Evolutionary conservation across 2,888 invertebrate genomes (phyloP), one percentile per base, ranked within the genome.

Genomic region (Drosophila ustulata): DNA sequence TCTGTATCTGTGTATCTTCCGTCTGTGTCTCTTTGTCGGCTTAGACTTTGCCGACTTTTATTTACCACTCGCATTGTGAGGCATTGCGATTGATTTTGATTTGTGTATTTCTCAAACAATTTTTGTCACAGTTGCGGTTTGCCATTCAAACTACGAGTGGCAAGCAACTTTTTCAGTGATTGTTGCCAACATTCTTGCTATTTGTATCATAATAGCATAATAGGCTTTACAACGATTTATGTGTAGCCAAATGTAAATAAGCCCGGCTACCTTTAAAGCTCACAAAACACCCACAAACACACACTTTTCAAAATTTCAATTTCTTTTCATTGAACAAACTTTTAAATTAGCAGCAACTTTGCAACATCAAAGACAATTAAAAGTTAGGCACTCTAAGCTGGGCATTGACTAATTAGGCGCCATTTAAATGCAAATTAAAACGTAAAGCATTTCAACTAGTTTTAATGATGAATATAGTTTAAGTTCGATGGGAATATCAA

Each of bases 331-430:
- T 45, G 9, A 18, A 9, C 3, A 37, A 75, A 75, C 37, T 75
- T 79, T 65, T 41, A 65, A 72, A 56, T 59, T 52, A 56, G 34
- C 32, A 28, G 9, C 8, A 71, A 70, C 43, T 73, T 46, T 30
- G 7, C 26, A 11, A 61, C 75, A 61, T 79, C 75, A 75, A 79
- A 75, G 70, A 23, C 45, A 75, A 69, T 68, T 61, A 45, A 69
- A 64, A 69, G n/a, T 63, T 59, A 8, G 3, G 0, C n/a, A 13
- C 13, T 39, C 26, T n/a, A 28, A 50, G 49, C 32, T 50, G 11
- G 6, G 11, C n/a, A 45, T 41, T n/a, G 56, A 34, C 46, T 49
- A 47, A 55, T 76, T 64, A 58, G 41, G 6, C 23, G 8, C 4
- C 7, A 43, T 50, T 53, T 11, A 32, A 37, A 53, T 41, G 39